These are phyloP conservation scores for Clepsis dumicolana DNA, from an alignment of 2,888 invertebrate species.

Conservation along the genomic window DNA sequence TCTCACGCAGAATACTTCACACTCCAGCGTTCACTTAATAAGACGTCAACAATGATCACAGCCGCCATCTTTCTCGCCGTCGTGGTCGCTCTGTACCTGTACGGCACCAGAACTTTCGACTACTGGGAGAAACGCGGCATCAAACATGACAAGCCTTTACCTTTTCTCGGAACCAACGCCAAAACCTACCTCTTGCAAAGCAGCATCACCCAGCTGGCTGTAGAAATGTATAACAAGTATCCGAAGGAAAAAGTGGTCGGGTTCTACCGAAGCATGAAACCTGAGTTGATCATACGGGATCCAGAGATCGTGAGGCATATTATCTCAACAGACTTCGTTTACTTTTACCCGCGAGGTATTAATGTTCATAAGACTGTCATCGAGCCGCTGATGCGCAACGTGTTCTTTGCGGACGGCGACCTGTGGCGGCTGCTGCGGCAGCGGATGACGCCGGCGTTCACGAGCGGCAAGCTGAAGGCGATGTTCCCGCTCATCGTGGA, in stretches of 20 bases:
- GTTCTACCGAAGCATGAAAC: conserved; percentile 57
- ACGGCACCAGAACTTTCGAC: conserved; percentile 38
- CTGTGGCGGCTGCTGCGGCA: conserved; percentile 67
- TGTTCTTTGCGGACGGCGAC: conserved; percentile 70
- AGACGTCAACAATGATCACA: conserved; percentile 22
- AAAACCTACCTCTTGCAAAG: conserved; percentile 55
- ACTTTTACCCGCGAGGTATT: conserved; percentile 65
- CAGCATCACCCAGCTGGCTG: conserved; percentile 58
- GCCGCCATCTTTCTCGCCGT: conserved; percentile 20
- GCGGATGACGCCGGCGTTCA: conserved; percentile 68
- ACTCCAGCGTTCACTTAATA: not conserved
- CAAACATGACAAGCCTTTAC: conserved; percentile 61
- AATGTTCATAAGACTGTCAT: conserved; percentile 53
- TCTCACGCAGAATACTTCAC: not conserved
- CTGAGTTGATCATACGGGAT: conserved; percentile 65
- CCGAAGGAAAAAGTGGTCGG: conserved; percentile 67
- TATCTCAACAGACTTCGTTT: conserved; percentile 61
- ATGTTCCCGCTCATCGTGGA: conserved; percentile 71
- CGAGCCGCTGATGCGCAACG: conserved; percentile 65
- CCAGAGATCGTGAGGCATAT: conserved; percentile 64
- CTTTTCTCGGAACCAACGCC: conserved; percentile 63
- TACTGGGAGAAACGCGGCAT: conserved; percentile 55
- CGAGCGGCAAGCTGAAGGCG: conserved; percentile 65
- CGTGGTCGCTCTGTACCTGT: conserved; percentile 30
- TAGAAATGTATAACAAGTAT: conserved; percentile 63